phyloP scores from a whole-genome alignment of 2,888 invertebrate genomes.

The Eupithecia vulgata region DNA sequence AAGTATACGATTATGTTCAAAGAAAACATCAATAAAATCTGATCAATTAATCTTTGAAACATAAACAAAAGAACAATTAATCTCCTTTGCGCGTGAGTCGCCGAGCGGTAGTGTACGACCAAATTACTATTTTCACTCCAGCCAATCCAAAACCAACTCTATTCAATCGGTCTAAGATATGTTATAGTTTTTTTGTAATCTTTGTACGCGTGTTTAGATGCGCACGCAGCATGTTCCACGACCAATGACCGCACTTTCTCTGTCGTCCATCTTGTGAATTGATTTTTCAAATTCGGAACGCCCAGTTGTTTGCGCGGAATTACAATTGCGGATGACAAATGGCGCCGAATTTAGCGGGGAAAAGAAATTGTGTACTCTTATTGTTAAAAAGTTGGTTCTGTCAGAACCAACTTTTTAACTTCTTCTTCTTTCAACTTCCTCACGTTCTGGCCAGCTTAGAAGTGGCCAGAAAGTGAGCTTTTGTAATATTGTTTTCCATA shows the following conservation, averaged over 20 bases:
- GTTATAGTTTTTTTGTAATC: conserved; percentile 35
- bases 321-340: conserved; percentile 41
- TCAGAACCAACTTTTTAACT: too few species aligned
- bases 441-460: too few species aligned
- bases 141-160: conserved; percentile 42
- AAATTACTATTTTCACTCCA: conserved; percentile 40
- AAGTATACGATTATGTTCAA: too few species aligned
- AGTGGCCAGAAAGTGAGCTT: too few species aligned
- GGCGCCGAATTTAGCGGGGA: not conserved
- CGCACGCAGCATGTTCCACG: conserved; percentile 73
- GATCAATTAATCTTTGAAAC: conserved; percentile 43
- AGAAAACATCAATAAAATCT: too few species aligned
- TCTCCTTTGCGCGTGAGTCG: conserved; percentile 75
- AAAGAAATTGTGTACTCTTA: conserved; percentile 21
- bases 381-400: too few species aligned
- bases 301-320: conserved; percentile 54
- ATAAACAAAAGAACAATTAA: conserved; percentile 78
- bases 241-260: conserved; percentile 84
- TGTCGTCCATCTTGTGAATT: conserved; percentile 71
- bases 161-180: conserved; percentile 19
- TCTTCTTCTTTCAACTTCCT: too few species aligned
- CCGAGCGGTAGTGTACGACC: conserved; percentile 72
- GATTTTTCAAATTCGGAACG: conserved; percentile 72
- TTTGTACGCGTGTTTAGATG: conserved; percentile 67
- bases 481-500: too few species aligned